A percentile compares a stretch with the other conserved stretches of the same genome.
These are phyloP conservation scores for Pseudochaenichthys georgianus DNA, from an alignment of 2,797 vertebrate genomes.

Conservation along the genomic window DNA sequence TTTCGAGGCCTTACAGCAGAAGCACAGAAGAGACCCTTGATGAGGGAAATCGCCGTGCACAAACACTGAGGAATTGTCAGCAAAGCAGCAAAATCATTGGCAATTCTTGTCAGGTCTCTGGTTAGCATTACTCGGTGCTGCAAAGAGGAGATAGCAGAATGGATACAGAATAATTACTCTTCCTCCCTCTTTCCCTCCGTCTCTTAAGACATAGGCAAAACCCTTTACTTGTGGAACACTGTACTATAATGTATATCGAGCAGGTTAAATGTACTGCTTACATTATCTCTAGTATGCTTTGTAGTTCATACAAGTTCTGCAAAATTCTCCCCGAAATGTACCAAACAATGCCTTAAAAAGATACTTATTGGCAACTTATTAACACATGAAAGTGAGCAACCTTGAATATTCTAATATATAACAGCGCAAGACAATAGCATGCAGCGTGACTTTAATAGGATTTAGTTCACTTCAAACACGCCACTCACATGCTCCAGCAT, in stretches of 20 bases:
- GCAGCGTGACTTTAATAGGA: conserved; percentile 78
- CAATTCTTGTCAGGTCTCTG: conserved; percentile 85
- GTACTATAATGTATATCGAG: conserved; percentile 38
- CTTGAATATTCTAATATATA: conserved; percentile 70
- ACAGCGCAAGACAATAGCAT: conserved; percentile 68
- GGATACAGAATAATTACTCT: conserved; percentile 84
- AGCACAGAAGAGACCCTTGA: conserved; percentile 83
- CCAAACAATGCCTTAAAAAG: conserved; percentile 24
- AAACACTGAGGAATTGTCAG: conserved; percentile 85
- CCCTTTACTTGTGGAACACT: conserved; percentile 35
- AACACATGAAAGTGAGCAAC: conserved; percentile 65
- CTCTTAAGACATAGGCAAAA: conserved; percentile 55
- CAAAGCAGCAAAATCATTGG: conserved; percentile 83
- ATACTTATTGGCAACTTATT: conserved; percentile 54
- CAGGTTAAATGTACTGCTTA: conserved; percentile 58
- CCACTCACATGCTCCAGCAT: conserved; percentile 65
- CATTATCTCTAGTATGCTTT: conserved; percentile 30
- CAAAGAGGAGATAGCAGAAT: conserved; percentile 84
- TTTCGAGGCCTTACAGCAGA: conserved; percentile 82
- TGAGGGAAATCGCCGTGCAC: conserved; percentile 82
- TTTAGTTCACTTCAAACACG: conserved; percentile 81
- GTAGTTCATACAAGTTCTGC: conserved; percentile 18
- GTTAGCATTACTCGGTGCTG: conserved; percentile 82
- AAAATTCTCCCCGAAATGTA: conserved; percentile 23
- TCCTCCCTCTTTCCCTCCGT: conserved; percentile 53